Conservation (phyloP, 2,888 invertebrate species). For the Calliphora vomitoria region DNA sequence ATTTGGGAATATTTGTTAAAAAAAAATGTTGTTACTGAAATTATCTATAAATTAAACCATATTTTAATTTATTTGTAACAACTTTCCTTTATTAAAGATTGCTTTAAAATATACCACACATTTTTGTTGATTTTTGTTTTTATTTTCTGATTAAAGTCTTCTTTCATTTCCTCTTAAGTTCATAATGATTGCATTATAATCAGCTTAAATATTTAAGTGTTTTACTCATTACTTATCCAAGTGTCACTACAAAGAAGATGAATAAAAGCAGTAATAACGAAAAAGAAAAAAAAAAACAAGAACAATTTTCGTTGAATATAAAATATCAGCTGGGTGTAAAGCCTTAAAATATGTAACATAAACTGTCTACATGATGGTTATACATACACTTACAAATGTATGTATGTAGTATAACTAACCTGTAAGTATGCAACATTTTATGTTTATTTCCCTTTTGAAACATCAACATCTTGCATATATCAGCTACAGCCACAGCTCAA, state of each 20-base stretch:
- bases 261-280: neutral
- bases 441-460: constrained; percentile 10
- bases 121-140: too few relatives aligned
- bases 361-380: neutral
- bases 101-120: constrained; percentile 1
- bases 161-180: neutral
- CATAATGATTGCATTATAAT: constrained; percentile 42
- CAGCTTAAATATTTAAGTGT: constrained; percentile 43
- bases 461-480: constrained; percentile 28
- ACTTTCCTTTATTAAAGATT: too few relatives aligned
- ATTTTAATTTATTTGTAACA: too few relatives aligned
- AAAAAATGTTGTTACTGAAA: too few relatives aligned
- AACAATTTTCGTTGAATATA: constrained; percentile 14
- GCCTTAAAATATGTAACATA: constrained; percentile 46
- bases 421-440: constrained; percentile 46
- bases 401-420: neutral
- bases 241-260: neutral
- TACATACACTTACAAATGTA: neutral
- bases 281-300: neutral
- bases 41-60: too few relatives aligned
- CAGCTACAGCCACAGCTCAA: constrained; percentile 27
- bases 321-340: constrained; percentile 16
- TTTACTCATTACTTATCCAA: constrained; percentile 19
- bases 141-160: neutral
- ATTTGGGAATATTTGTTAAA: too few relatives aligned